Conservation (phyloP, 2,888 invertebrate species). For the Blastobasis adustella region DNA sequence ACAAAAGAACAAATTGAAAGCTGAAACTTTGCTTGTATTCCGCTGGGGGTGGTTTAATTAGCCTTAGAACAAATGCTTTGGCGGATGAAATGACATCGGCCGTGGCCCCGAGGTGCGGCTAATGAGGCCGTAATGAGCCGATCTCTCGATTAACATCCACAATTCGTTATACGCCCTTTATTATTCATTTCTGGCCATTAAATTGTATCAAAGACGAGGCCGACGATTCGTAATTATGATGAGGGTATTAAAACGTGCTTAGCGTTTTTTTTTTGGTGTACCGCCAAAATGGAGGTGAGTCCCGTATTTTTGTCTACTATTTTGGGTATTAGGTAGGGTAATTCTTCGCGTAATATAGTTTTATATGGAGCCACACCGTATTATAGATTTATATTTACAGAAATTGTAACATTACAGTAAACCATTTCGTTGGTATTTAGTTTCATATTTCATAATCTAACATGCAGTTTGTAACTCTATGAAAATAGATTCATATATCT, state of each 20-base stretch:
- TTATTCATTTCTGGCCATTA: constrained; percentile 34
- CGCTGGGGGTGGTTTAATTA: constrained; percentile 46
- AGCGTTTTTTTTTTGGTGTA: constrained; percentile 6
- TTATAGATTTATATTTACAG: too few relatives aligned
- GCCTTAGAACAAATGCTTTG: constrained; percentile 52
- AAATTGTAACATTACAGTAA: too few relatives aligned
- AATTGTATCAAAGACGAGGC: constrained; percentile 39
- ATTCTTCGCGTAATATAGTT: too few relatives aligned
- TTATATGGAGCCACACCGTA: too few relatives aligned
- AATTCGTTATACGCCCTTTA: constrained; percentile 32
- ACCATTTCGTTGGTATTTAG: too few relatives aligned
- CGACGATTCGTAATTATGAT: constrained; percentile 22
- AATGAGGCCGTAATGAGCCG: constrained; percentile 53
- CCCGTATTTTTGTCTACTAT: not conserved
- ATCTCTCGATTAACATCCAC: constrained; percentile 43
- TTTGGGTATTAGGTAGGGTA: not conserved
- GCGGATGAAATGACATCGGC: constrained; percentile 37
- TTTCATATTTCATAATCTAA: too few relatives aligned
- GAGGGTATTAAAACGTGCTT: constrained; percentile 11
- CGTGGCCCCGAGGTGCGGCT: constrained; percentile 38
- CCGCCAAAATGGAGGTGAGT: constrained; percentile 1
- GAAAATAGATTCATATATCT: too few relatives aligned
- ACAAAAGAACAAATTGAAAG: constrained; percentile 27
- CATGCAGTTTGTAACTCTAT: too few relatives aligned
- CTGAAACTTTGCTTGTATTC: constrained; percentile 30